phyloP scores from a whole-genome alignment of 2,113 vertebrate genomes.

The Elachura formosa region DNA sequence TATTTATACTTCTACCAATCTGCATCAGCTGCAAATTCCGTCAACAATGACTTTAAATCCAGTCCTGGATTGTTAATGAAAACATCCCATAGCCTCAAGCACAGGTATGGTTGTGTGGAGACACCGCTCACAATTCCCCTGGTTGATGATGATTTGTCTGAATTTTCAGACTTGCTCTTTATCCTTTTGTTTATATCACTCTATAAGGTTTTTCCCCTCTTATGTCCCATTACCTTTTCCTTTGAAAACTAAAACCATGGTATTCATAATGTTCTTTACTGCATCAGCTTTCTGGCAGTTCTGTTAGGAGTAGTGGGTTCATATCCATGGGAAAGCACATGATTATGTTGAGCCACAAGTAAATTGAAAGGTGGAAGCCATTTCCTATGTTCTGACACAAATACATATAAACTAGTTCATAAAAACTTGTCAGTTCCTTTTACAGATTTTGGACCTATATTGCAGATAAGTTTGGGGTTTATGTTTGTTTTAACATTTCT shows the following conservation, averaged over 20 bases:
- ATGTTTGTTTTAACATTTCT: not conserved
- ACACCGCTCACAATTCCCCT: not conserved
- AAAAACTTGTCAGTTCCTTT: not conserved
- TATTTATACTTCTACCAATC: conserved; percentile 9
- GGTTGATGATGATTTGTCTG: not conserved
- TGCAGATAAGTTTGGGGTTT: not conserved
- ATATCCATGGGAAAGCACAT: not conserved
- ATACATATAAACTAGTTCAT: not conserved
- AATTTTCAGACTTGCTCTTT: not conserved
- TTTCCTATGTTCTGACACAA: not conserved
- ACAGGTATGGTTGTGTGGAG: not conserved
- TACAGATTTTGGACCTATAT: not conserved
- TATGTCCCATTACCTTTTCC: not conserved
- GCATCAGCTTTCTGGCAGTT: not conserved
- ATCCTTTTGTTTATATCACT: not conserved
- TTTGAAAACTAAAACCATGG: not conserved
- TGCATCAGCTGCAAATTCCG: not conserved
- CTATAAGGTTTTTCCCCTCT: rapidly evolving
- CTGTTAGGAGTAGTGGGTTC: not conserved
- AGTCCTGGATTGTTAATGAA: not conserved
- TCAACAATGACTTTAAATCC: not conserved
- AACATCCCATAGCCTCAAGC: not conserved
- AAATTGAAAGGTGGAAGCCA: not conserved
- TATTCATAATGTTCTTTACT: not conserved
- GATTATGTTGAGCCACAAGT: not conserved